phyloP scores from a whole-genome alignment of 2,113 vertebrate genomes.

The Paramormyrops kingsleyae region DNA sequence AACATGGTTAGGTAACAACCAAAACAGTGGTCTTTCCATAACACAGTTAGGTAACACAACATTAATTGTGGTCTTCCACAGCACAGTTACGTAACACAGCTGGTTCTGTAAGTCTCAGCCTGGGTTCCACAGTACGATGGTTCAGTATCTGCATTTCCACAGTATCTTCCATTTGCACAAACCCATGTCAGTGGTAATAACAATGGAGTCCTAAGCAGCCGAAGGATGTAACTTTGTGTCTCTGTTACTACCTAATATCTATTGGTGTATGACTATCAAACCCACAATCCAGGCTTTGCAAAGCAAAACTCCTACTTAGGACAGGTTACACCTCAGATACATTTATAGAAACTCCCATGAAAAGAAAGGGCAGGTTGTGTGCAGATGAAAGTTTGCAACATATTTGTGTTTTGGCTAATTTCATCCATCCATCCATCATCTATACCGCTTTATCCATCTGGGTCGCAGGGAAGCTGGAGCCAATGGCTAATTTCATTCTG shows the following conservation, averaged over 20 bases:
- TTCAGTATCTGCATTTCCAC: not conserved
- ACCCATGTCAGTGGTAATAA: not conserved
- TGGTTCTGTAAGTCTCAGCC: not conserved
- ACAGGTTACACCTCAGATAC: too few relatives aligned
- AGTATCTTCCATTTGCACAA: not conserved
- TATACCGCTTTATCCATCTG: too few relatives aligned
- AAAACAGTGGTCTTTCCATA: not conserved
- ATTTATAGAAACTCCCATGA: too few relatives aligned
- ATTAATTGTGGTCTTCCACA: not conserved
- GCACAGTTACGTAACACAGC: not conserved
- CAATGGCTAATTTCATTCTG: too few relatives aligned
- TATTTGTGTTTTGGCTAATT: not conserved
- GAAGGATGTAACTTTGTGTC: not conserved
- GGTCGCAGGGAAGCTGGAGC: too few relatives aligned
- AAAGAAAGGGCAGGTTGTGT: too few relatives aligned
- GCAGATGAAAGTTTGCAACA: not conserved
- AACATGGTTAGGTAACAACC: not conserved
- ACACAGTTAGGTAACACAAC: not conserved
- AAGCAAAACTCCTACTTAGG: not conserved
- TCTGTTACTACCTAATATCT: not conserved
- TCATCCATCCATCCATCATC: not conserved
- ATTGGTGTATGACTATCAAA: not conserved
- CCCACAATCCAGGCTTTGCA: not conserved
- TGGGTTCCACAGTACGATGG: not conserved
- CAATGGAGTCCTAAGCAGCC: not conserved